Evolutionary conservation across 2,888 invertebrate species (phyloP).

Genomic region (Acanthosepion esculentum): DNA sequence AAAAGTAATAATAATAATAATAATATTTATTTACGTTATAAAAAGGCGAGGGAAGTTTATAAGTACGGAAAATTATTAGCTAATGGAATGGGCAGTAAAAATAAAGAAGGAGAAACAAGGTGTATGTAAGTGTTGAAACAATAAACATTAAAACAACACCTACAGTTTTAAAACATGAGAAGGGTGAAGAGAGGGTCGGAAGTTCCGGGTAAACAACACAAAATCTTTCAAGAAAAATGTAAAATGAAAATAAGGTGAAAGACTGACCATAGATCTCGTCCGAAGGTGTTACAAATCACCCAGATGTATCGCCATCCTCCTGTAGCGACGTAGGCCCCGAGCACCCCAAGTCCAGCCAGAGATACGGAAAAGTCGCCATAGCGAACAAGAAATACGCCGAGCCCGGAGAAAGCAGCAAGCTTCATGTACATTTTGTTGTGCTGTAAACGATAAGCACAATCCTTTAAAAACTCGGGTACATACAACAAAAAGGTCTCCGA

Average conservation of each 20-base stretch:
- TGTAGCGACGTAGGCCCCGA: constrained; percentile 62
- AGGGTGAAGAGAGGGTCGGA: background rate
- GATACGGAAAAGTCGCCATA: constrained; percentile 57
- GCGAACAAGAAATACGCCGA: constrained; percentile 59
- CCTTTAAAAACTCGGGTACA: background rate
- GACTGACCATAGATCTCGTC: constrained; percentile 67
- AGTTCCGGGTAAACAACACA: background rate
- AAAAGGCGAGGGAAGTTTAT: too few relatives aligned
- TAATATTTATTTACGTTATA: too few relatives aligned
- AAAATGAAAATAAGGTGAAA: background rate
- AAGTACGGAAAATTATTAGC: too few relatives aligned
- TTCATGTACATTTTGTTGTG: constrained; percentile 54
- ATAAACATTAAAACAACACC: too few relatives aligned
- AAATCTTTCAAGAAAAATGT: background rate
- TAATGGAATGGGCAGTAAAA: too few relatives aligned
- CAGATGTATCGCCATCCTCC: constrained; percentile 70
- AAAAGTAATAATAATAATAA: too few relatives aligned
- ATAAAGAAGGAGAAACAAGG: too few relatives aligned
- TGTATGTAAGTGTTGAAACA: too few relatives aligned
- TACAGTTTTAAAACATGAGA: too few relatives aligned
- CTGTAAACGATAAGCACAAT: constrained; percentile 18
- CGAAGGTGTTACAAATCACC: constrained; percentile 64
- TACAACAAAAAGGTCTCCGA: constrained; percentile 25
- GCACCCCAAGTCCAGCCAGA: constrained; percentile 57
- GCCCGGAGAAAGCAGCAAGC: constrained; percentile 54